phyloP scores from a whole-genome alignment of 1,140 invertebrate species.

The Aphis gossypii region DNA sequence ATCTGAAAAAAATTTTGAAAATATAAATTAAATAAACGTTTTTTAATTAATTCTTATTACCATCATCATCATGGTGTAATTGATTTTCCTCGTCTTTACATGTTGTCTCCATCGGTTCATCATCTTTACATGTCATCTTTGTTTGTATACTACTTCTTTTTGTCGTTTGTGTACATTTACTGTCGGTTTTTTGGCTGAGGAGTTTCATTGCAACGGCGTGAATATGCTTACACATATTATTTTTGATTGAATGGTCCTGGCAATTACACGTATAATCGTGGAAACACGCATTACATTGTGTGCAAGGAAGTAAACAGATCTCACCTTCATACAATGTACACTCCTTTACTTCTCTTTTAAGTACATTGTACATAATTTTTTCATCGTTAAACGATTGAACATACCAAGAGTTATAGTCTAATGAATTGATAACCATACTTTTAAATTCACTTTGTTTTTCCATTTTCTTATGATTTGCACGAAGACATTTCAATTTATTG shows the following conservation, averaged over 20 bases:
- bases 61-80: no score
- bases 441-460: not conserved
- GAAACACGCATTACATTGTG: slow-evolving; percentile 35
- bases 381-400: not conserved
- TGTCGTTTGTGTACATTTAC: no score
- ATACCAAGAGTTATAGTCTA: not conserved
- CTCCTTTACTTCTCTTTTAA: not conserved
- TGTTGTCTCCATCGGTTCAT: no score
- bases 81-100: no score
- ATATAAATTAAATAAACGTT: no score
- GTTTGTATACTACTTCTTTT: no score
- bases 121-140: no score
- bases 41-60: no score
- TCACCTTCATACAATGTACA: not conserved
- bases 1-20: no score
- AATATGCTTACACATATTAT: slow-evolving; percentile 58
- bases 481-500: not conserved
- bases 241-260: slow-evolving; percentile 34
- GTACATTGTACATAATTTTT: not conserved
- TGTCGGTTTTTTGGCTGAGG: no score
- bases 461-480: not conserved
- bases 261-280: slow-evolving; percentile 48
- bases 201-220: slow-evolving; percentile 28
- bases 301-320: slow-evolving; percentile 14
- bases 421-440: not conserved